Evolutionary conservation across 2,797 vertebrate species (phyloP), one percentile per base, ranked within the genome.

Genomic region (Sylvilagus floridanus): DNA sequence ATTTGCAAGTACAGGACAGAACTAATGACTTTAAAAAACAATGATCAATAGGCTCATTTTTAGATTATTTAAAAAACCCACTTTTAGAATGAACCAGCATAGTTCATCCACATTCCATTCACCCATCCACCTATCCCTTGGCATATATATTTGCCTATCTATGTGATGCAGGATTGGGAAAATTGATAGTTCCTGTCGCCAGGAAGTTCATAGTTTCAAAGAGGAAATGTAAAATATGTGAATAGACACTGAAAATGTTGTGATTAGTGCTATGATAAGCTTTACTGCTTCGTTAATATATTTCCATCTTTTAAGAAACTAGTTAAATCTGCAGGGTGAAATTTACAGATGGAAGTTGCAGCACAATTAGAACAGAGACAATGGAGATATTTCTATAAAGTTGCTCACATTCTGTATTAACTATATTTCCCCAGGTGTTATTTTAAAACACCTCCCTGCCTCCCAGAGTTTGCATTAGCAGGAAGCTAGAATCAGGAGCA

Each of bases 171-270:
- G 73, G 26, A 37, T 79, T 92, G 65, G 12, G 30, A 32, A 54
- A 76, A 79, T 35, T 73, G 66, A 78, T 60, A 68, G 32, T 6
- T 84, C 47, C 71, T 60, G 37, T 65, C 65, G 16, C 77, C 84
- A 92, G 81, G 32, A 84, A 57, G 81, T 72, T 84, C 76, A 87
- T 30, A 72, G 6, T 69, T 69, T n/a, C 68, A 79, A 30, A n/a
- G 11, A 68, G 12, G 52, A 90, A 50, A 71, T n/a, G 42, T 47
- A 47, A 83, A 19, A 69, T 47, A 32, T 79, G 66, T 26, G 65
- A 90, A 90, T 12, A 84, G 35, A 42, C 21, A 84, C 5, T 78
- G 60, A 78, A n/a, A 42, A 52, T 11, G 9, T 28, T 65, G 35
- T 35, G 37, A 60, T 30, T 63, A 93, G 35, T 28, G 24, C 37